Evolutionary conservation across 2,888 invertebrate genomes (phyloP).

Genomic region (Galeruca laticollis): DNA sequence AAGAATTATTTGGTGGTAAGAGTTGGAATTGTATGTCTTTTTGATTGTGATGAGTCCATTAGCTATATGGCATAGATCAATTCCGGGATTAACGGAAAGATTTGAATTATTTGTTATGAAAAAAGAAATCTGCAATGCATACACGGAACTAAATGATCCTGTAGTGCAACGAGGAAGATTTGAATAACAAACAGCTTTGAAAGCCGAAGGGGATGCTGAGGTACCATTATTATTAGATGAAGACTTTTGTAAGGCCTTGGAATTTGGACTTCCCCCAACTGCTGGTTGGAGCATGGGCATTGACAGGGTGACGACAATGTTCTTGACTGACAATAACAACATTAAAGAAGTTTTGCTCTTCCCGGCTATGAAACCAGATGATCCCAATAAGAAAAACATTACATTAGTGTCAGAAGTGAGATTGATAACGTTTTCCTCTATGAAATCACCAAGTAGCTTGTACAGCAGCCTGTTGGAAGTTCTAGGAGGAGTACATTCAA

Average conservation of each 20-base stretch:
- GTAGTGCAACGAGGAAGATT: slow-evolving; percentile 91
- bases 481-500: slow-evolving; percentile 95
- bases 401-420: too few species aligned
- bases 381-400: slow-evolving; percentile 78
- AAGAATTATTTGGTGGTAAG: too few species aligned
- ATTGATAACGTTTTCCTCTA: slow-evolving; percentile 95
- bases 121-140: slow-evolving; percentile 98
- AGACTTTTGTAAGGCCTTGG: slow-evolving; percentile 95
- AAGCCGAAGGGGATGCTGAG: slow-evolving; percentile 99
- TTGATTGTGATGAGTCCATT: slow-evolving; percentile 99
- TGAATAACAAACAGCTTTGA: slow-evolving; percentile 95
- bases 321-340: slow-evolving; percentile 97
- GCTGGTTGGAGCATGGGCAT: slow-evolving; percentile 99
- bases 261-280: slow-evolving; percentile 98
- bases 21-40: too few species aligned
- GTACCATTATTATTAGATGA: slow-evolving; percentile 97
- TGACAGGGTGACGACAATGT: slow-evolving; percentile 97
- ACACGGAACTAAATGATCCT: slow-evolving; percentile 99
- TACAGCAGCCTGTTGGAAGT: slow-evolving; percentile 95
- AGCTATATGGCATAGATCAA: slow-evolving; percentile 88
- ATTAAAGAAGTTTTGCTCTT: slow-evolving; percentile 99
- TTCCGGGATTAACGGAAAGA: slow-evolving; percentile 81
- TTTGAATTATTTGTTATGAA: slow-evolving; percentile 98
- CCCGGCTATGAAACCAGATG: slow-evolving; percentile 99
- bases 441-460: slow-evolving; percentile 92